Evolutionary conservation across 1,140 invertebrate species (phyloP).

Genomic region (Choristoneura fumiferana): DNA sequence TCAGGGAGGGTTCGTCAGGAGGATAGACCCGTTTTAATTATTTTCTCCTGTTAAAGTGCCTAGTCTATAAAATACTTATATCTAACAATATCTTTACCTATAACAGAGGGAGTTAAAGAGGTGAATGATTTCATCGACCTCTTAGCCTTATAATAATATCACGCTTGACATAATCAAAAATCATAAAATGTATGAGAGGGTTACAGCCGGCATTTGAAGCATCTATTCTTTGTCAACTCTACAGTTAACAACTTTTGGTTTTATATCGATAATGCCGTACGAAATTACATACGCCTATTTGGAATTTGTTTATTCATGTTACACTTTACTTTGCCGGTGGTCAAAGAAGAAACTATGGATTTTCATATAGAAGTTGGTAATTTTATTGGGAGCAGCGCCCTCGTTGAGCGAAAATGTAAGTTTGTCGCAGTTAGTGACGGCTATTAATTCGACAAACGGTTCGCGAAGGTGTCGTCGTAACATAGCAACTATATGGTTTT

Average conservation of each 20-base stretch:
- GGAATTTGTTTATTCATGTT: neutral
- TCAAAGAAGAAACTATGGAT: neutral
- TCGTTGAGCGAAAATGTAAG: neutral
- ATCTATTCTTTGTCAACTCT: neutral
- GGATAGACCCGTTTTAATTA: too few species aligned
- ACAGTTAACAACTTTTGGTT: neutral
- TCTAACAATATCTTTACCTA: too few species aligned
- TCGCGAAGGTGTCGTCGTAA: neutral
- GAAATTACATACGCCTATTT: neutral
- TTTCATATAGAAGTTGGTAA: neutral
- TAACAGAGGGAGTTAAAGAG: too few species aligned
- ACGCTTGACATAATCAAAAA: too few species aligned
- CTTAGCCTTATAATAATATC: too few species aligned
- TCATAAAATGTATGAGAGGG: too few species aligned
- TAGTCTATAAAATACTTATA: too few species aligned
- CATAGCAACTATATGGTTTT: neutral
- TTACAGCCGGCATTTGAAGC: too few species aligned
- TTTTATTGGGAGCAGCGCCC: neutral
- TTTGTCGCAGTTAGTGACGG: neutral
- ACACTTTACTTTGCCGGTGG: neutral
- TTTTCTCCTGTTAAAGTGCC: too few species aligned
- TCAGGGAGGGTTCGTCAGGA: too few species aligned
- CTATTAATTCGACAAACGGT: conserved; percentile 1
- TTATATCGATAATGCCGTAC: neutral
- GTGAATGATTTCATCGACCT: too few species aligned